Evolutionary conservation across 2,888 invertebrate genomes (phyloP), one percentile per base, ranked within the genome.

Genomic region (Scaptomyza polygonia): DNA sequence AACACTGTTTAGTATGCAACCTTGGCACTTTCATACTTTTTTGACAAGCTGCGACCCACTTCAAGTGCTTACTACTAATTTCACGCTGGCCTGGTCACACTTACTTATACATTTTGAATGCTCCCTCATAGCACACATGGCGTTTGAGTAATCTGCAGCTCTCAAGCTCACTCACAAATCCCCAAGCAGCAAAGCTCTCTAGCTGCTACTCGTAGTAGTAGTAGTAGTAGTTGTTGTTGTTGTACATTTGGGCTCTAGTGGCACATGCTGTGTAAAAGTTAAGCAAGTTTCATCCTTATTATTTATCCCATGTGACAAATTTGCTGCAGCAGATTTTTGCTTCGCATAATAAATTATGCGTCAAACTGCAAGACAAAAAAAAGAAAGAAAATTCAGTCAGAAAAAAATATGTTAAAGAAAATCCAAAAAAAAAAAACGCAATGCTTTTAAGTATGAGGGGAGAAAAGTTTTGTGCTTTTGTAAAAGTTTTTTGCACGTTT

Each of bases 291-390:
- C 69, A 54, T 74, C 68, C 68, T 70, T 84, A 88, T 83, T 84
- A 87, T 88, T 88, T 88, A 86, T 89, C 89, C 88, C 88, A 88
- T 82, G 88, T 88, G 89, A 88, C 89, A 86, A 84, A 89, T 89
- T 88, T 83, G 72, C 68, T 73, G 79, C 68, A 72, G 76, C 77
- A 86, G 73, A 77, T 80, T 85, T 79, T 79, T 72, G 79, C 66
- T 51, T 64, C 47, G 71, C 68, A 79, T 73, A 67, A 79, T 79
- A 88, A 86, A 77, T 85, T 87, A 77, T 75, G 72, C 61, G 55
- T 61, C 56, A 48, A 63, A 67, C 30, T 34, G 55, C 14, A 44
- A 39, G 39, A 39, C 44, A 65, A 66, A 45, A 27, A 47, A 54
- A 21, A 59, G 29, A 49, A 55, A 34, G 42, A 32, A 55, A 49